A percentile compares a stretch with the other conserved stretches of the same genome.
phyloP scores from a whole-genome alignment of 2,113 vertebrate species.

The Oryzias javanicus region DNA sequence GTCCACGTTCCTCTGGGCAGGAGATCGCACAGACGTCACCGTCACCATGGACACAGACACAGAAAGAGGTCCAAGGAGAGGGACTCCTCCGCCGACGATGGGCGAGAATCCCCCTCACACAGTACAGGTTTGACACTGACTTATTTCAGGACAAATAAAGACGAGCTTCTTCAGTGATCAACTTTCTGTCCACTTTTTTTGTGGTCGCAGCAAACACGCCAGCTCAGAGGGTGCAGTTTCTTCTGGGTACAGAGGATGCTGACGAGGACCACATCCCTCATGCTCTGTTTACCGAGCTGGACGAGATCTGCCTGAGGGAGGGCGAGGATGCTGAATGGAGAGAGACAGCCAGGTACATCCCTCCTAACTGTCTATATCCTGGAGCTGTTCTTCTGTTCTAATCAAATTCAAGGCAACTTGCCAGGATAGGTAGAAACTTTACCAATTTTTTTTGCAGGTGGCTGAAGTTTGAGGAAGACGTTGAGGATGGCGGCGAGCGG shows the following conservation, averaged over 20 bases:
- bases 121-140: conserved; percentile 74
- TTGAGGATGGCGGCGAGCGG: conserved; percentile 96
- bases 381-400: conserved; percentile 4
- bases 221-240: conserved; percentile 96
- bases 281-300: conserved; percentile 96
- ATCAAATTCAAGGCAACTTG: no score
- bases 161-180: not conserved
- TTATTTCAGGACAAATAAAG: not conserved
- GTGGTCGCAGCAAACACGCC: conserved; percentile 83
- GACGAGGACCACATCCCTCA: conserved; percentile 98
- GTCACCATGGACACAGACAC: conserved; percentile 95
- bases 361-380: not conserved
- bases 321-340: conserved; percentile 97
- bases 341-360: conserved; percentile 92
- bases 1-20: conserved; percentile 94
- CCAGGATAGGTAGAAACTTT: not conserved
- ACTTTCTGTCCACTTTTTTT: not conserved
- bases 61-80: conserved; percentile 94
- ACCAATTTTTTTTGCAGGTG: conserved; percentile 76
- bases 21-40: conserved; percentile 91
- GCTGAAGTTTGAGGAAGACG: conserved; percentile 99
- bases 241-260: conserved; percentile 96
- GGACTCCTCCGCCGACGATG: conserved; percentile 91
- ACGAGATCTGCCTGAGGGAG: conserved; percentile 96
- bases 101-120: conserved; percentile 91